phyloP scores from a whole-genome alignment of 2,888 invertebrate species.

The Lordiphosa andalusiaca region DNA sequence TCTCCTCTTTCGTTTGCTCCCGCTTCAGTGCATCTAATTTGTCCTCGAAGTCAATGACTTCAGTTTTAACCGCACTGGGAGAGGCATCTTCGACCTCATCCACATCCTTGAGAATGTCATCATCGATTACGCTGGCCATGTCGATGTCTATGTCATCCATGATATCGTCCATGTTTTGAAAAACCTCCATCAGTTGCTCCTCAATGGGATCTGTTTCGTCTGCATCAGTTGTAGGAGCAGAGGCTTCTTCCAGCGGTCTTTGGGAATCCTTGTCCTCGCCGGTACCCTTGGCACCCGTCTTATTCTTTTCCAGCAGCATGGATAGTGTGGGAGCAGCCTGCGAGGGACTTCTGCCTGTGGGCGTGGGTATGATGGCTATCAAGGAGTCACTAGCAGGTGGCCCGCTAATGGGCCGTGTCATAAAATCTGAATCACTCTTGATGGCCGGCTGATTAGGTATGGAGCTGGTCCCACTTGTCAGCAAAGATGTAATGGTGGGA shows the following conservation, averaged over 20 bases:
- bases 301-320: constrained; percentile 85
- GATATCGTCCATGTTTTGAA: constrained; percentile 77
- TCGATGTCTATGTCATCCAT: constrained; percentile 79
- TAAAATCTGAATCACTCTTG: constrained; percentile 63
- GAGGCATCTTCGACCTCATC: constrained; percentile 68
- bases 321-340: constrained; percentile 88
- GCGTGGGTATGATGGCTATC: constrained; percentile 17
- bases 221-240: constrained; percentile 6
- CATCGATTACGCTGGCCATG: constrained; percentile 76
- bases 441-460: constrained; percentile 68
- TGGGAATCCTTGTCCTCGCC: neutral
- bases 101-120: constrained; percentile 77
- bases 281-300: too few species aligned
- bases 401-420: constrained; percentile 77
- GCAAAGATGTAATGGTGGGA: constrained; percentile 80
- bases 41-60: constrained; percentile 58
- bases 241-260: constrained; percentile 1
- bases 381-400: constrained; percentile 64
- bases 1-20: constrained; percentile 32
- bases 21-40: constrained; percentile 49
- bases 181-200: constrained; percentile 78
- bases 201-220: constrained; percentile 76
- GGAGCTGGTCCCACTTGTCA: constrained; percentile 76
- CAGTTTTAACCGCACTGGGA: constrained; percentile 41
- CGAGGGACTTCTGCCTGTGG: constrained; percentile 81